Percentiles rank a stretch among this genome's conserved stretches.
phyloP scores from a whole-genome alignment of 1,140 invertebrate genomes.

The Neodiprion fabricii region DNA sequence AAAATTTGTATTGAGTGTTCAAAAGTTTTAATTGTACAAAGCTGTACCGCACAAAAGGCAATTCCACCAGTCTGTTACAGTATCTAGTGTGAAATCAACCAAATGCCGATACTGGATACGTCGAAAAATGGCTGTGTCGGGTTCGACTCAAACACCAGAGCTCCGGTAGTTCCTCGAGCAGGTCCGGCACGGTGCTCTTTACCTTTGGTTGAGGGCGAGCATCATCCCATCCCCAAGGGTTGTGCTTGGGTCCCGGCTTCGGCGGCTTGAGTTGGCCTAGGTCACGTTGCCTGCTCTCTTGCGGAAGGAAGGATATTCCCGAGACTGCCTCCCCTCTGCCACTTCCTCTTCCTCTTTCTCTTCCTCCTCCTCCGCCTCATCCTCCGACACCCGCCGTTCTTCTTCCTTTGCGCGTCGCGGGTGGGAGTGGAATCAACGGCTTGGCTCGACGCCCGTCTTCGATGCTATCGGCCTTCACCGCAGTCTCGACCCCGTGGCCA shows the following conservation, averaged over 20 bases:
- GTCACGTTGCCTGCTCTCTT: constrained; percentile 45
- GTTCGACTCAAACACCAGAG: too few relatives aligned
- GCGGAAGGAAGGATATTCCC: constrained; percentile 50
- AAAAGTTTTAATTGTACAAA: too few relatives aligned
- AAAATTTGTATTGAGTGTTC: too few relatives aligned
- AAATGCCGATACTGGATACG: too few relatives aligned
- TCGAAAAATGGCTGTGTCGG: too few relatives aligned
- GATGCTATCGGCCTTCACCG: constrained; percentile 56
- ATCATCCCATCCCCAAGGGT: constrained; percentile 31
- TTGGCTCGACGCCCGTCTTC: constrained; percentile 42
- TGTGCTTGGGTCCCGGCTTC: constrained; percentile 47
- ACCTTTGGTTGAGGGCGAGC: not conserved
- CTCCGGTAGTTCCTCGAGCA: too few relatives aligned
- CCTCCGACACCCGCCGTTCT: constrained; percentile 1
- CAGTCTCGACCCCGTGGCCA: constrained; percentile 54
- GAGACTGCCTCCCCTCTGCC: not conserved
- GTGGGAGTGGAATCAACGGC: not conserved
- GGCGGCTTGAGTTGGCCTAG: constrained; percentile 44
- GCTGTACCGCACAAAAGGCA: too few relatives aligned
- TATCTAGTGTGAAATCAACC: too few relatives aligned
- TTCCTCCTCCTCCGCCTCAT: not conserved
- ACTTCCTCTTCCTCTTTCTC: not conserved
- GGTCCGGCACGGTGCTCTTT: not conserved
- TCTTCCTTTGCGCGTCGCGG: not conserved
- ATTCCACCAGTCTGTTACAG: too few relatives aligned